Conservation (phyloP, 2,113 vertebrate species). For the Apaloderma vittatum region DNA sequence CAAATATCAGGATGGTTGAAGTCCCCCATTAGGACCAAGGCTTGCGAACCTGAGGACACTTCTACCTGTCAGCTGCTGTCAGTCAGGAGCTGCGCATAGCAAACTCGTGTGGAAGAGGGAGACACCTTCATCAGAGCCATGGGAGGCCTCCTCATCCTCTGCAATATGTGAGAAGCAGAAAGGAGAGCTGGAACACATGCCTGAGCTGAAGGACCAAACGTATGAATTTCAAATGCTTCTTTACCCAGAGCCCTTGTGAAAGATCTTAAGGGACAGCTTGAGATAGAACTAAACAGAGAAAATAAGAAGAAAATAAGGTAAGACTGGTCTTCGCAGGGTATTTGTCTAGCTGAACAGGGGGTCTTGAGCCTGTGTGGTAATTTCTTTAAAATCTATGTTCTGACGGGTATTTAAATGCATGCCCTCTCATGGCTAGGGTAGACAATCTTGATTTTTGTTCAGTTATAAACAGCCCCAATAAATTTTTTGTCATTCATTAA, state of each 20-base stretch:
- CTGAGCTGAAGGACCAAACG: neutral
- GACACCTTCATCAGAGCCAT: neutral
- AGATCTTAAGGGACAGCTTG: neutral
- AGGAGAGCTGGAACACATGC: accelerated
- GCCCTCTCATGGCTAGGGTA: neutral
- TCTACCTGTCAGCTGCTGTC: too few species aligned
- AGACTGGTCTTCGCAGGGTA: neutral
- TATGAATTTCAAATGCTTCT: neutral
- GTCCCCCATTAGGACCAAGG: too few species aligned
- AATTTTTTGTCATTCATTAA: slow-evolving; percentile 49
- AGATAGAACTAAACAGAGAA: neutral
- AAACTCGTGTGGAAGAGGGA: accelerated
- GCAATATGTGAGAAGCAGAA: neutral
- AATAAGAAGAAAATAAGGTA: neutral
- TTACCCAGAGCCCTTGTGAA: neutral
- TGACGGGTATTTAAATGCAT: neutral
- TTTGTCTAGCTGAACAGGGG: neutral
- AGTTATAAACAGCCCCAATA: slow-evolving; percentile 40
- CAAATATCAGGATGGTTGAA: too few species aligned
- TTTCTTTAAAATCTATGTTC: neutral
- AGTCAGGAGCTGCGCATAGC: neutral
- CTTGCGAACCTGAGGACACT: too few species aligned
- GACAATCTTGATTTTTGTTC: neutral
- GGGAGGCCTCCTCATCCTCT: neutral
- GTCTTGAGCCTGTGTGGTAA: neutral